Evolutionary conservation across 2,888 invertebrate genomes (phyloP), one percentile per base, ranked within the genome.

Genomic region (Lepidochitona cinerea): DNA sequence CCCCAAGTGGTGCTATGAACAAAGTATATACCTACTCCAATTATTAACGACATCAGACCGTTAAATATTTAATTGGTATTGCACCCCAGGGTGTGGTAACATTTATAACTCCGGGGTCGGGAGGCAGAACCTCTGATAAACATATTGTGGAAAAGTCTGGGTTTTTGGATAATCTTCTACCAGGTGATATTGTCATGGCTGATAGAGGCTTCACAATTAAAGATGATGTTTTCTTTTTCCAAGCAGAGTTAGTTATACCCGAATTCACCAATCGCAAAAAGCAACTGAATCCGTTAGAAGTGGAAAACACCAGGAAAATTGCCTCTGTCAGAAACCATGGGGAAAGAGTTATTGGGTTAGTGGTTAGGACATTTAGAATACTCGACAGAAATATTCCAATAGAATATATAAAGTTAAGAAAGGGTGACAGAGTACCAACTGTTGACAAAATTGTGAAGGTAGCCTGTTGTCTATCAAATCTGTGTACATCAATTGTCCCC

Each of bases 361-460:
- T 12, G 18, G 41, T 41, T 12, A 41, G 41, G 33, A 53, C 1
- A 33, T 75, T 75, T 23, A 72, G 75, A 26, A 72, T 75, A 14
- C 66, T 72, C 64, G 74, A 74, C 32, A 59, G 71, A 2, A 49
- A 68, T 37, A 29, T 74, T 53, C 71, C 74, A 18, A 41, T 66
- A 36, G 68, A 71, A 41, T 71, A 70, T 52, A 54, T 71, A 4
- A 71, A 71, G 23, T 32, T 70, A 41, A 73, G 53, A 36, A 26
- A 37, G 26, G 73, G 68, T 32, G 71, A 74, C 18, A 67, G 23
- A 23, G 37, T 68, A 37, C 71, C 74, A 54, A 74, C 74, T 18
- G 71, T 71, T 37, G 71, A 71, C 54, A 73, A 73, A 12, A 73
- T 73, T 70, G 73, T 73, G 0, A 73, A 32, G 37, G 73, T 73